Percentiles rank a stretch among this genome's conserved stretches.
phyloP scores from a whole-genome alignment of 2,888 invertebrate genomes.

The Caenorhabditis parvicauda region DNA sequence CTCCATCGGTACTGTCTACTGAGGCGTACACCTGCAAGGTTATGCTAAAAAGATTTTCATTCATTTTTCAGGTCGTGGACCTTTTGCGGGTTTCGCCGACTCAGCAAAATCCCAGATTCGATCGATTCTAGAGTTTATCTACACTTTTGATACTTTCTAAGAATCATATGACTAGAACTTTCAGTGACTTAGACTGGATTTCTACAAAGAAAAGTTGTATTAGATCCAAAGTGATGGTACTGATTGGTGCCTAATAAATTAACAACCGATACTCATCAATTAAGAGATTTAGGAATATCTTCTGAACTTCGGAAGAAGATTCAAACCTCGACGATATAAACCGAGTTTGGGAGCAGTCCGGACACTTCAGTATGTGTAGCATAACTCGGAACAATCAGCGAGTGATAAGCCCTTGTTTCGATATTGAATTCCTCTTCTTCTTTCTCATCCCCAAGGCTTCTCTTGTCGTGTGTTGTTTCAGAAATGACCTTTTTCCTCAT shows the following conservation, averaged over 20 bases:
- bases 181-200: no score
- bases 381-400: constrained; percentile 47
- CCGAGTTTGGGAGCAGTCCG: constrained; percentile 42
- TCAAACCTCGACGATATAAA: constrained; percentile 56
- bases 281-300: no score
- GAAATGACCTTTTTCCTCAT: constrained; percentile 22
- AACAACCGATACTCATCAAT: no score
- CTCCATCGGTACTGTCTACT: constrained; percentile 54
- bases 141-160: no score
- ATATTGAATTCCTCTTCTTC: constrained; percentile 14
- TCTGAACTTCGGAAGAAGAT: neutral
- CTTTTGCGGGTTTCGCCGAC: neutral
- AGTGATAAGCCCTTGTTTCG: constrained; percentile 23
- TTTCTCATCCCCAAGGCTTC: constrained; percentile 19
- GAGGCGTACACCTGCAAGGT: constrained; percentile 53
- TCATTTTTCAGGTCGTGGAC: constrained; percentile 19
- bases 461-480: constrained; percentile 28
- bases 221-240: no score
- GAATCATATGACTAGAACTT: no score
- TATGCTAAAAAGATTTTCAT: no score
- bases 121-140: no score
- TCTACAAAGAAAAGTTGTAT: no score
- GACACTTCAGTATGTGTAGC: constrained; percentile 44
- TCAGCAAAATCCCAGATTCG: no score
- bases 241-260: no score